Evolutionary conservation across 2,797 vertebrate genomes (phyloP).

Genomic region (Sebastiscus albofasciatus): DNA sequence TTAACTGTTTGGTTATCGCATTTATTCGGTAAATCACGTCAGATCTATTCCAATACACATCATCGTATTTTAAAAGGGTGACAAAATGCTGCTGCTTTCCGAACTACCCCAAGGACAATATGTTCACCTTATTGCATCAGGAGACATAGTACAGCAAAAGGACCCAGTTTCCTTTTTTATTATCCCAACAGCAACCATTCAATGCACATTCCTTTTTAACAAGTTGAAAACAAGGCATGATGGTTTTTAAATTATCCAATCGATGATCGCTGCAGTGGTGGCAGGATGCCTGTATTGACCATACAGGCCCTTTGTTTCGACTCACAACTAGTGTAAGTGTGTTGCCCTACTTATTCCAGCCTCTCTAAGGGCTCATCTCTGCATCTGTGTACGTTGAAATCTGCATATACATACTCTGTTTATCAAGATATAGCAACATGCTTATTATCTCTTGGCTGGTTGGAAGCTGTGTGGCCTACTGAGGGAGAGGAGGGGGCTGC

Average conservation of each 20-base stretch:
- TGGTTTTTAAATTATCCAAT: slow-evolving; percentile 21
- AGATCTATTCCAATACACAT: background rate
- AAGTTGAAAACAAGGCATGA: slow-evolving; percentile 21
- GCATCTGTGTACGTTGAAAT: background rate
- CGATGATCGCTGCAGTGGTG: slow-evolving; percentile 7
- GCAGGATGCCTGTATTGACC: slow-evolving; percentile 25
- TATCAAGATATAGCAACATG: background rate
- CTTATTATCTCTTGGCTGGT: background rate
- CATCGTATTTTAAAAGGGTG: background rate
- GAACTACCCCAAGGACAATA: background rate
- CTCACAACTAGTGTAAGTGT: background rate
- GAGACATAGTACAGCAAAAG: background rate
- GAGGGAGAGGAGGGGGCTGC: background rate
- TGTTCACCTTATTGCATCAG: background rate
- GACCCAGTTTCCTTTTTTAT: background rate
- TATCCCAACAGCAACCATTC: background rate
- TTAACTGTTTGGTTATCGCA: background rate
- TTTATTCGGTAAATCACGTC: background rate
- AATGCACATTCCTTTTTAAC: slow-evolving; percentile 3
- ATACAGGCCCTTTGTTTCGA: background rate
- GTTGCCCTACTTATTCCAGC: background rate
- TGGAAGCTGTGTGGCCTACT: background rate
- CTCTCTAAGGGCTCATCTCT: background rate
- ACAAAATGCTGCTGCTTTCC: background rate
- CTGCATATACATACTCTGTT: background rate